Evolutionary conservation across 2,888 invertebrate genomes (phyloP).

Genomic region (Torymus texanus): DNA sequence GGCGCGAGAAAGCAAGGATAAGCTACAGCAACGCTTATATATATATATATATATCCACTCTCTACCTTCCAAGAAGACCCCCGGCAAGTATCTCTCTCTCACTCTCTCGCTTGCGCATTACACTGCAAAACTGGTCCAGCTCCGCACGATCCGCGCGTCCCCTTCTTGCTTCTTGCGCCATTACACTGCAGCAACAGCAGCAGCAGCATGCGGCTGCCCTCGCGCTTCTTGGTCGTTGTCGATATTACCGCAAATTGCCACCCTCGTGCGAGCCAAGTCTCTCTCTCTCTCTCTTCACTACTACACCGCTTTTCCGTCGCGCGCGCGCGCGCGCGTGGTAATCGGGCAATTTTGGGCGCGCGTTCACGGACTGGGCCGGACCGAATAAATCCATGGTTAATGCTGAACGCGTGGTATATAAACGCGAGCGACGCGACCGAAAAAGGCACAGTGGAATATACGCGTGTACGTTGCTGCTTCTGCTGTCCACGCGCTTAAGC

Average conservation of each 20-base stretch:
- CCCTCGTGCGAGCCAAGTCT: constrained; percentile 64
- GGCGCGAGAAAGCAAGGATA: constrained; percentile 20
- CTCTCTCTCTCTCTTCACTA: no score
- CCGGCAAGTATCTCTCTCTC: constrained; percentile 51
- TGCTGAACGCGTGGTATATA: constrained; percentile 56
- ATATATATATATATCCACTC: background rate
- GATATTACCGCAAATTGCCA: constrained; percentile 75
- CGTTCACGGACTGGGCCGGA: constrained; percentile 45
- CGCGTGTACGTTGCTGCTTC: no score
- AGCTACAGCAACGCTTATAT: background rate
- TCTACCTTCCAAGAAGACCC: constrained; percentile 58
- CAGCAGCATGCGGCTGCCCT: no score
- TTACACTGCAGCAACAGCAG: constrained; percentile 41
- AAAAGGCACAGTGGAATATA: no score
- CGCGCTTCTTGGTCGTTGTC: constrained; percentile 72
- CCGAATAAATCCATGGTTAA: constrained; percentile 74
- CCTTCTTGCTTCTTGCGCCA: background rate
- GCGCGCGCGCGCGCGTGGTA: constrained; percentile 57
- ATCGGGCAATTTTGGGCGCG: constrained; percentile 72
- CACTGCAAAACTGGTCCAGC: constrained; percentile 60
- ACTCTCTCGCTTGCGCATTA: constrained; percentile 59
- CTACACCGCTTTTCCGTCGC: constrained; percentile 13
- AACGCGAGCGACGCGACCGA: constrained; percentile 30
- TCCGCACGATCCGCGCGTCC: background rate
- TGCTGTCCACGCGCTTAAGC: no score